Conservation (phyloP, 2,888 invertebrate species). For the Cenopis cana region DNA sequence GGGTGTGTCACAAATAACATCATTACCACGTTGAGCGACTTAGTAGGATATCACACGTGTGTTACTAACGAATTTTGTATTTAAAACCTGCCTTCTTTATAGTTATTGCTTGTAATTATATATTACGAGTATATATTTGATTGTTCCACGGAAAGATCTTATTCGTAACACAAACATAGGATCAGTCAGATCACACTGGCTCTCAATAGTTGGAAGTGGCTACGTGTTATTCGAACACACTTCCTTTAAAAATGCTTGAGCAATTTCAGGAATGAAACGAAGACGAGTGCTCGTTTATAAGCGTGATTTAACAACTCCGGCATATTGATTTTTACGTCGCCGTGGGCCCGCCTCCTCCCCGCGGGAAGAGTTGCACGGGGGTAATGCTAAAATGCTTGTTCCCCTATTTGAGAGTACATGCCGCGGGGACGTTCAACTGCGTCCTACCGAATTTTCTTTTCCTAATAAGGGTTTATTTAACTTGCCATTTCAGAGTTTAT, state of each 20-base stretch:
- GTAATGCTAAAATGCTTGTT: constrained; percentile 86
- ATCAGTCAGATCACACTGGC: not conserved
- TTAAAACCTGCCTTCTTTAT: too few relatives aligned
- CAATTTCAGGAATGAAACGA: constrained; percentile 84
- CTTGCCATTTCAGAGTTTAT: not conserved
- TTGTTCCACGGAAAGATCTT: too few relatives aligned
- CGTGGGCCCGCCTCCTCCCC: constrained; percentile 82
- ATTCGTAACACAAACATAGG: not conserved
- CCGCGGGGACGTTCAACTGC: constrained; percentile 76
- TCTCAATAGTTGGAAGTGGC: constrained; percentile 5
- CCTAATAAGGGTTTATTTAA: constrained; percentile 32
- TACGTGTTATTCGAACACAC: constrained; percentile 56
- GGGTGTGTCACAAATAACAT: not conserved
- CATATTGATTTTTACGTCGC: constrained; percentile 87
- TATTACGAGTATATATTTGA: too few relatives aligned
- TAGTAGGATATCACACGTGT: too few relatives aligned
- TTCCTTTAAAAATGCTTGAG: constrained; percentile 68
- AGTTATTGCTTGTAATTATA: too few relatives aligned
- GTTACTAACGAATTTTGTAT: too few relatives aligned
- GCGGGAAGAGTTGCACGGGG: constrained; percentile 86
- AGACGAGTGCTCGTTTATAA: constrained; percentile 86
- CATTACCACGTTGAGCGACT: too few relatives aligned
- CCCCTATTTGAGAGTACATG: constrained; percentile 86
- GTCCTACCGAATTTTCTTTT: constrained; percentile 47
- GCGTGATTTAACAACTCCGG: constrained; percentile 92